These are phyloP conservation scores for Seira musarum DNA, from an alignment of 2,888 invertebrate genomes.

Conservation along the genomic window DNA sequence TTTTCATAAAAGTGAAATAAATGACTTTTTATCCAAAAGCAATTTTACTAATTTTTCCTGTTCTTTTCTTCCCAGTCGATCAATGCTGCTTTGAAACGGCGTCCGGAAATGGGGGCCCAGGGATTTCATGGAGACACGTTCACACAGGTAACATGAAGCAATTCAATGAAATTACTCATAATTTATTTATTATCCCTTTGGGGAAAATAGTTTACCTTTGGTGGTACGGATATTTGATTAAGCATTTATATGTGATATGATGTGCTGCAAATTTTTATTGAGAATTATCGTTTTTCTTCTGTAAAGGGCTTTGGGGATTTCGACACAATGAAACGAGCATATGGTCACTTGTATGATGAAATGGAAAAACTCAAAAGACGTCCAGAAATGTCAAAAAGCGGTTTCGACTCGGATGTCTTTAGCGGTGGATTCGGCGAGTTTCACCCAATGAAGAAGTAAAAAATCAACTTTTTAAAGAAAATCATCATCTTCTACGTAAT, in stretches of 20 bases:
- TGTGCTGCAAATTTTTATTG: too few species aligned
- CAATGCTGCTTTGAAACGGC: constrained; percentile 60
- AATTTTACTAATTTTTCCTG: not conserved
- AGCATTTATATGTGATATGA: too few species aligned
- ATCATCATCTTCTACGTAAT: too few species aligned
- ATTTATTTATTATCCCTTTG: not conserved
- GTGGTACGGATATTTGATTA: too few species aligned
- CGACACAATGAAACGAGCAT: constrained; percentile 67
- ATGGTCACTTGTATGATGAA: constrained; percentile 50
- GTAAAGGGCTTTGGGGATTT: constrained; percentile 66
- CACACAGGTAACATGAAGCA: constrained; percentile 48
- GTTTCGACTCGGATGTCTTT: constrained; percentile 68
- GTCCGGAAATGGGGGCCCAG: constrained; percentile 66
- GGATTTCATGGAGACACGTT: constrained; percentile 68
- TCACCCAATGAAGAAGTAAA: constrained; percentile 68
- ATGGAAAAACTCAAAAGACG: constrained; percentile 64
- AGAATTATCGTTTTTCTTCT: too few species aligned
- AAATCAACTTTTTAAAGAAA: not conserved
- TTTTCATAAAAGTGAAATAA: too few species aligned
- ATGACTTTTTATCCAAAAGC: too few species aligned
- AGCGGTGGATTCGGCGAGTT: constrained; percentile 69
- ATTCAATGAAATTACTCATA: constrained; percentile 11
- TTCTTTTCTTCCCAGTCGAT: constrained; percentile 31
- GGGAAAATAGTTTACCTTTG: not conserved
- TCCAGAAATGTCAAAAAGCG: constrained; percentile 68